phyloP scores from a whole-genome alignment of 2,113 vertebrate genomes.

The Catagonus wagneri region DNA sequence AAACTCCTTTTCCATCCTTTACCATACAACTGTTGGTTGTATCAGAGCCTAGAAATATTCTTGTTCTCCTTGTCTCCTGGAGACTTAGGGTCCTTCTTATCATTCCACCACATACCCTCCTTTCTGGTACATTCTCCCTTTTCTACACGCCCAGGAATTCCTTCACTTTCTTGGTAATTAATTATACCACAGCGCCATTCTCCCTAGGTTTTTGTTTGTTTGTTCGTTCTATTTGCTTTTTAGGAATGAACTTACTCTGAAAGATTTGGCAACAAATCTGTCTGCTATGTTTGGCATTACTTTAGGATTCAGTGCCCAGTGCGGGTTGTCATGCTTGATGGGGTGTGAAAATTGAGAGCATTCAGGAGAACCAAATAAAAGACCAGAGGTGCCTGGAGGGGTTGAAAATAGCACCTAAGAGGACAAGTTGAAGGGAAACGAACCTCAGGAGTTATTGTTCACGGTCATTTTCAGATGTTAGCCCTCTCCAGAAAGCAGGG shows the following conservation, averaged over 20 bases:
- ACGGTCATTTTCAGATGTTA: constrained; percentile 3
- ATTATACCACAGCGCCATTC: not conserved
- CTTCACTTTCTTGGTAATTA: not conserved
- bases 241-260: constrained; percentile 23
- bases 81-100: not conserved
- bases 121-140: not conserved
- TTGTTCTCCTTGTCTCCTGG: not conserved
- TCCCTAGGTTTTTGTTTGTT: not conserved
- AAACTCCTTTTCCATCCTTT: not conserved
- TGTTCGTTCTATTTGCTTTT: not conserved
- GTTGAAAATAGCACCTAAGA: not conserved
- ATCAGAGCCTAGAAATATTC: not conserved
- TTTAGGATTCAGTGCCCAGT: constrained; percentile 26
- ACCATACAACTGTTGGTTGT: not conserved
- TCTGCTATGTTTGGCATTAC: not conserved
- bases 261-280: constrained; percentile 35
- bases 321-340: constrained; percentile 32
- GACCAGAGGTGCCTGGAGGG: not conserved
- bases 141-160: not conserved
- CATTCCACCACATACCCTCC: not conserved
- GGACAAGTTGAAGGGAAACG: not conserved
- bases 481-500: not conserved
- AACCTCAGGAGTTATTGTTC: not conserved
- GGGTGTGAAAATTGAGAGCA: constrained; percentile 35
- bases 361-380: constrained; percentile 32